These are phyloP conservation scores for Pseudomyrmex flavicornis DNA, from an alignment of 1,140 invertebrate species.

Conservation along the genomic window DNA sequence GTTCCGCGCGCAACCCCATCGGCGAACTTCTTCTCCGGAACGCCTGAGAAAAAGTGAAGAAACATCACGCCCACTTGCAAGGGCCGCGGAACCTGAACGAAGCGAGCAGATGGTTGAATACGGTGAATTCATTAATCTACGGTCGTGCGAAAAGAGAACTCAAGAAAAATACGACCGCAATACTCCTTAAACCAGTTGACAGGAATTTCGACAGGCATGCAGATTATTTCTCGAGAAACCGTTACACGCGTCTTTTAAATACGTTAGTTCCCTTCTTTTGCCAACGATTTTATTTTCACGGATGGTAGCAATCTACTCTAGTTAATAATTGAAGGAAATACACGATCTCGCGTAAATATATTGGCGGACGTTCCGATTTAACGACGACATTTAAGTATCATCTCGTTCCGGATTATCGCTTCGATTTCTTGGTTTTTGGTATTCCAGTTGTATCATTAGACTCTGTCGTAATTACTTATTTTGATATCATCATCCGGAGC, in stretches of 20 bases:
- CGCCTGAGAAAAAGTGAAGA: constrained; percentile 36
- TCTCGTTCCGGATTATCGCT: not conserved
- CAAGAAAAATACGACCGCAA: constrained; percentile 43
- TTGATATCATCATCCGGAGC: constrained; percentile 31
- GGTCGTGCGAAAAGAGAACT: constrained; percentile 58
- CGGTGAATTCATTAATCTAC: constrained; percentile 61
- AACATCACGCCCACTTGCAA: constrained; percentile 76
- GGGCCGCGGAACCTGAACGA: constrained; percentile 57
- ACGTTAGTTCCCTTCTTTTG: not conserved
- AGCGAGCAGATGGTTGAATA: constrained; percentile 77
- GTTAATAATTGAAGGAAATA: constrained; percentile 37
- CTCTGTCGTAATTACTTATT: constrained; percentile 12
- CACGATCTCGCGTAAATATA: not conserved
- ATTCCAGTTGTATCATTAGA: constrained; percentile 43
- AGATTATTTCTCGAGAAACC: not conserved
- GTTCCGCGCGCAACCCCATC: constrained; percentile 27
- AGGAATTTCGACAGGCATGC: not conserved
- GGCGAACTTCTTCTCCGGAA: constrained; percentile 50
- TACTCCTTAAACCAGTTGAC: constrained; percentile 51
- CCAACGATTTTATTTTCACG: not conserved
- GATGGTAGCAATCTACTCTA: constrained; percentile 6
- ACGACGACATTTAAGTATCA: constrained; percentile 20
- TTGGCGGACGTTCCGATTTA: constrained; percentile 2
- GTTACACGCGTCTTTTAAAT: constrained; percentile 5
- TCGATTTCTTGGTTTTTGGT: not conserved